A percentile compares a stretch with the other conserved stretches of the same genome.
These are phyloP conservation scores for Mormoops blainvillei DNA, from an alignment of 2,113 vertebrate species.

Conservation along the genomic window DNA sequence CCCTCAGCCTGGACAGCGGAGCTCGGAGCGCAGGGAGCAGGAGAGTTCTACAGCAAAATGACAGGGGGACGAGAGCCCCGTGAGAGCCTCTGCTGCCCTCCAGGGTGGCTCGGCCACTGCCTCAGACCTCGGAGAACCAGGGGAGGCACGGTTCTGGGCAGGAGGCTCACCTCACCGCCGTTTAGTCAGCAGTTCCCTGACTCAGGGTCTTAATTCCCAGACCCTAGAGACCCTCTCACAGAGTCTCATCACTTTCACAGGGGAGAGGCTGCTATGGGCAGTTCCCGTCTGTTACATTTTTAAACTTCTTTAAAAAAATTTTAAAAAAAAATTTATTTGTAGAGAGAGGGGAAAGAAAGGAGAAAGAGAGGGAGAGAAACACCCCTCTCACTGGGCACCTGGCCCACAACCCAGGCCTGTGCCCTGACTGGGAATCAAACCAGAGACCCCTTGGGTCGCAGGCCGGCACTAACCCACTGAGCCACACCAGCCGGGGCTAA, in stretches of 20 bases:
- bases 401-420: too few relatives aligned
- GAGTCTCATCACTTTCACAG: not conserved
- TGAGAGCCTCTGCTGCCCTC: not conserved
- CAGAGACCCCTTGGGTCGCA: too few relatives aligned
- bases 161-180: not conserved
- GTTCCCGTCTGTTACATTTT: too few relatives aligned
- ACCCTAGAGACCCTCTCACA: not conserved
- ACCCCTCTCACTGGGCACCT: too few relatives aligned
- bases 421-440: too few relatives aligned
- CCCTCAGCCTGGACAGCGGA: conserved; percentile 7
- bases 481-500: too few relatives aligned
- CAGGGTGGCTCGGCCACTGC: accelerated
- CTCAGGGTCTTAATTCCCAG: accelerated
- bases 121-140: not conserved
- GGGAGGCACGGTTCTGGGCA: not conserved
- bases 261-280: not conserved
- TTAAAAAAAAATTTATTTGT: too few relatives aligned
- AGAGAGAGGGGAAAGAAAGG: too few relatives aligned
- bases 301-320: too few relatives aligned
- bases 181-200: not conserved
- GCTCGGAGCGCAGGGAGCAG: not conserved
- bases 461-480: too few relatives aligned
- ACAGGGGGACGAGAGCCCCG: conserved; percentile 3
- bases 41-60: conserved; percentile 70
- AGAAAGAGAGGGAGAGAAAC: too few relatives aligned